Conservation (phyloP, 2,888 invertebrate genomes). For the Catocala sponsa region DNA sequence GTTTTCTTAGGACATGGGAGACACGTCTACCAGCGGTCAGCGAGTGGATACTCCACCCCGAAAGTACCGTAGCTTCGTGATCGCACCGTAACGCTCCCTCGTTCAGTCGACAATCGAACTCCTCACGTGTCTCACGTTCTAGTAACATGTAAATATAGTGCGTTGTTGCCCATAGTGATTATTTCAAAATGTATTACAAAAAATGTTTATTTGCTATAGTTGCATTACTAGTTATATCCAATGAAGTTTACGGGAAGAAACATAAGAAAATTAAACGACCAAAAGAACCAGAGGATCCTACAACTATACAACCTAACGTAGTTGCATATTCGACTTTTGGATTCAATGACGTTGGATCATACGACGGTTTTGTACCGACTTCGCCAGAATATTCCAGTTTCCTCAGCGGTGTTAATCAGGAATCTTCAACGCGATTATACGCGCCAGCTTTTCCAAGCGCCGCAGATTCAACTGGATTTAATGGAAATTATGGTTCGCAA, state of each 20-base stretch:
- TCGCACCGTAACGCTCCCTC: conserved; percentile 52
- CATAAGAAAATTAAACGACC: conserved; percentile 68
- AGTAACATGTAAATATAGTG: conserved; percentile 75
- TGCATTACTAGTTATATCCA: conserved; percentile 60
- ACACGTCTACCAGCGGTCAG: conserved; percentile 52
- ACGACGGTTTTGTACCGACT: conserved; percentile 79
- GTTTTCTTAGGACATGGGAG: conserved; percentile 79
- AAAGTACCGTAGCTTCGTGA: conserved; percentile 53
- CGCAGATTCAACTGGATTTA: conserved; percentile 67
- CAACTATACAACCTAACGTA: conserved; percentile 76
- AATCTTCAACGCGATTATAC: conserved; percentile 72
- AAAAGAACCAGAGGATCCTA: conserved; percentile 68
- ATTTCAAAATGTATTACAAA: conserved; percentile 71
- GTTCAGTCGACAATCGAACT: conserved; percentile 77
- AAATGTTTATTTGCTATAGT: conserved; percentile 64
- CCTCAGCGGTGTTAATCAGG: conserved; percentile 66
- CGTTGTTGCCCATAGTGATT: conserved; percentile 61
- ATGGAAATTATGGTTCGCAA: conserved; percentile 62
- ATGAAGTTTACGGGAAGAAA: conserved; percentile 67
- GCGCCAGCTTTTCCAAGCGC: conserved; percentile 80
- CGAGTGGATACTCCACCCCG: conserved; percentile 56
- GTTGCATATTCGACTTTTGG: conserved; percentile 83
- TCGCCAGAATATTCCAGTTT: conserved; percentile 78
- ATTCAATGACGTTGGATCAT: conserved; percentile 79
- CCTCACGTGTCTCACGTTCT: conserved; percentile 70